Conservation (phyloP, 2,113 vertebrate species). For the Nestor notabilis region DNA sequence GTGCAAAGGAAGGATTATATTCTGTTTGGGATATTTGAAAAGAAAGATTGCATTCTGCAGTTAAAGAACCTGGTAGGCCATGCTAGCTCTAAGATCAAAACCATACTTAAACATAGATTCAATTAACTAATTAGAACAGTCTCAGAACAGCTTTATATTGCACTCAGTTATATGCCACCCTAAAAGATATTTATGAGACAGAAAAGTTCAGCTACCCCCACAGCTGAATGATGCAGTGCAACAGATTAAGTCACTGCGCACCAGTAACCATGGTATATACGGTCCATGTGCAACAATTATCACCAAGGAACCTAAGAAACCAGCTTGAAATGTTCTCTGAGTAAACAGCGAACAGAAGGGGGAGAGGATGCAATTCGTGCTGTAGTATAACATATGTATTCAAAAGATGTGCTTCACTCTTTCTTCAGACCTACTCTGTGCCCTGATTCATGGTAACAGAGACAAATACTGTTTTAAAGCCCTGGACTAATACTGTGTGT, state of each 20-base stretch:
- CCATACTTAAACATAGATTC: neutral
- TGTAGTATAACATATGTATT: neutral
- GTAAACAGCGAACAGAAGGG: rapidly evolving
- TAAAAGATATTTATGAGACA: neutral
- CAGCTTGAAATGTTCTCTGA: neutral
- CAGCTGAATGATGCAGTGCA: rapidly evolving
- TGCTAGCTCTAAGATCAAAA: neutral
- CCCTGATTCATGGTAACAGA: neutral
- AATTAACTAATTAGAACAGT: neutral
- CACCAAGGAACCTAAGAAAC: neutral
- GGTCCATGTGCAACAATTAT: neutral
- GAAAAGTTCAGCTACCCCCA: neutral
- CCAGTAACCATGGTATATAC: neutral
- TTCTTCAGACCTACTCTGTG: neutral
- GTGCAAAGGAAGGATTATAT: neutral
- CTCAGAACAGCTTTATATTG: neutral
- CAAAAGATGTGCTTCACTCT: neutral
- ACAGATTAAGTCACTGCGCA: neutral
- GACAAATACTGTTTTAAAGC: neutral
- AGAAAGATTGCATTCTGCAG: neutral
- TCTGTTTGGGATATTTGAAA: neutral
- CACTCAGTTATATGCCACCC: neutral
- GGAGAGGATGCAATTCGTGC: neutral
- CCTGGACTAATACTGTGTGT: neutral
- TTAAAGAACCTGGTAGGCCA: neutral